Percentiles rank a stretch among this genome's conserved stretches.
These are phyloP conservation scores for Dysmachus trigonus DNA, from an alignment of 2,888 invertebrate genomes.

Conservation along the genomic window DNA sequence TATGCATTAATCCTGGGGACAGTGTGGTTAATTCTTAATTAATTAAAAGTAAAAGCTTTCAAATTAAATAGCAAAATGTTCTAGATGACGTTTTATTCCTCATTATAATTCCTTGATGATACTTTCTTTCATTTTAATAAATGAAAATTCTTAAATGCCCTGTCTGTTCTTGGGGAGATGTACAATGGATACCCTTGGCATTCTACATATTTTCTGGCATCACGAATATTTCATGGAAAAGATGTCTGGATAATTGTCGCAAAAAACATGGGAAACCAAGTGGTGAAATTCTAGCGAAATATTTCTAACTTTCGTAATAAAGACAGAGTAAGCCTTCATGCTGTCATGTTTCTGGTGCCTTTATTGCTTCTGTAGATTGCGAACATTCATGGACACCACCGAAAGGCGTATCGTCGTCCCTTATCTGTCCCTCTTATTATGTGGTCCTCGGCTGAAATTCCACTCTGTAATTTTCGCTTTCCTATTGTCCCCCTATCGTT, in stretches of 20 bases:
- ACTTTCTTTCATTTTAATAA: background rate
- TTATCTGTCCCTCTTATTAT: constrained; percentile 13
- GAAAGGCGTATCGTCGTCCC: background rate
- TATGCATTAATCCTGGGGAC: too few relatives aligned
- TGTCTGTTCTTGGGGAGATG: background rate
- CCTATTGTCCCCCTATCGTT: background rate
- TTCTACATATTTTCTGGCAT: background rate
- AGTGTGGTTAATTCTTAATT: too few relatives aligned
- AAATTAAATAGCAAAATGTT: too few relatives aligned
- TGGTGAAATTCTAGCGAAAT: background rate
- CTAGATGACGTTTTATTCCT: too few relatives aligned
- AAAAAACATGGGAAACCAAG: background rate
- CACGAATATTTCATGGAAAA: background rate
- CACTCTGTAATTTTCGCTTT: constrained; percentile 17
- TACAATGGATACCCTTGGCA: background rate
- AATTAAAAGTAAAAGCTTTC: too few relatives aligned
- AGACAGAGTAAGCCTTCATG: background rate
- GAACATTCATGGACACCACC: background rate
- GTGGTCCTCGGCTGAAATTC: background rate
- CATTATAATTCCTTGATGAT: background rate
- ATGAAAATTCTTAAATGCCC: background rate
- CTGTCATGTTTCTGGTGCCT: background rate
- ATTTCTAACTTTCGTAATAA: background rate
- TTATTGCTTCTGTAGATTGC: constrained; percentile 17
- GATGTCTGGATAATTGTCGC: background rate